Conservation (phyloP, 2,113 vertebrate species). For the Nansenia antarctica region DNA sequence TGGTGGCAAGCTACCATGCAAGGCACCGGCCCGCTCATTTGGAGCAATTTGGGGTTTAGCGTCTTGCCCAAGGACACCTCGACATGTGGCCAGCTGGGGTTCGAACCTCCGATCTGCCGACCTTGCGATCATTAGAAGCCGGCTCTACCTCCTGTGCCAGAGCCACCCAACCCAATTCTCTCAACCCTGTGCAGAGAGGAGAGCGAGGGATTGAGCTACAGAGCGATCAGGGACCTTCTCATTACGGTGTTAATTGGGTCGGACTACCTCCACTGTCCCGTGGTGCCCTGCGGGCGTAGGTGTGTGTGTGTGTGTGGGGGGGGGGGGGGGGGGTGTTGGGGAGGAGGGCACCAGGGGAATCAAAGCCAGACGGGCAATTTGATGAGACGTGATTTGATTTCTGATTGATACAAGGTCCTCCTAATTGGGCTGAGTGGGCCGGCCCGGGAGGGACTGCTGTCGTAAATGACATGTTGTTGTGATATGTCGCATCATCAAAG, state of each 20-base stretch:
- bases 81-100: too few relatives aligned
- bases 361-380: conserved; percentile 55
- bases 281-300: conserved; percentile 29
- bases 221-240: conserved; percentile 54
- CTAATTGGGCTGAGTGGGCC: conserved; percentile 66
- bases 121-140: too few relatives aligned
- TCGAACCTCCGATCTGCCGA: too few relatives aligned
- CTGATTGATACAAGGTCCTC: conserved; percentile 65
- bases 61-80: too few relatives aligned
- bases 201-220: conserved; percentile 17
- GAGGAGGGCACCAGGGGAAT: conserved; percentile 9
- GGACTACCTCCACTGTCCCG: conserved; percentile 54
- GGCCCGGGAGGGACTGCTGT: conserved; percentile 65
- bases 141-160: too few relatives aligned
- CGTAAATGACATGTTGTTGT: conserved; percentile 51
- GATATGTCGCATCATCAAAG: conserved; percentile 63
- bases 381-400: conserved; percentile 72
- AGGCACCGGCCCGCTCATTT: too few relatives aligned
- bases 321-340: not conserved
- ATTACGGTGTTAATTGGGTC: conserved; percentile 69
- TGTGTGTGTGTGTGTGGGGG: too few relatives aligned
- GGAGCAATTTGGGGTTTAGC: too few relatives aligned
- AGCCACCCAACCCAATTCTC: too few relatives aligned
- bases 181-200: not conserved
- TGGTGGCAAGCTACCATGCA: too few relatives aligned